Percentiles rank a stretch among this genome's conserved stretches.
Conservation (phyloP, 2,797 vertebrate species). For the Lepilemur ruficaudatus region DNA sequence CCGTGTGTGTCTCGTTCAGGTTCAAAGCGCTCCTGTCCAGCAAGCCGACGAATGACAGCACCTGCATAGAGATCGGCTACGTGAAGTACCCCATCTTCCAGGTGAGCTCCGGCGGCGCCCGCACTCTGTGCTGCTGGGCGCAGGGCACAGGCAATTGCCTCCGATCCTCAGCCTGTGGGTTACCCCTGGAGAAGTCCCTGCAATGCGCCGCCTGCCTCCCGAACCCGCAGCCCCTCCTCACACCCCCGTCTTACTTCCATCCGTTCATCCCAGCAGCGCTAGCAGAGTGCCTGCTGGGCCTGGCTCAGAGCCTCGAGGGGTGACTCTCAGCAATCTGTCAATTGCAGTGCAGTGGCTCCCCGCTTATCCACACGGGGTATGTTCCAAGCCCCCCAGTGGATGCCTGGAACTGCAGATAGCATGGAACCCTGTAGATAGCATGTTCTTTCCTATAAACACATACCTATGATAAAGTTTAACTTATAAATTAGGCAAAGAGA, state of each 20-base stretch:
- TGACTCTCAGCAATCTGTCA: not conserved
- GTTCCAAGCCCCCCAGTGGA: not conserved
- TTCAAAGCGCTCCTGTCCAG: conserved; percentile 98
- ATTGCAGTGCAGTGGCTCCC: not conserved
- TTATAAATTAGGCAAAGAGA: not conserved
- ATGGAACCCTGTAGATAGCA: not conserved
- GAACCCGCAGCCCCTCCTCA: fast-evolving
- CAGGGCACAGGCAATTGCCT: fast-evolving
- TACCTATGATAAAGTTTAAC: not conserved
- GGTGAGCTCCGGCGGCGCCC: conserved; percentile 84
- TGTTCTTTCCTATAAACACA: not conserved
- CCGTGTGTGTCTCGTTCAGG: conserved; percentile 83
- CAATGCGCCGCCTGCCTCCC: not conserved
- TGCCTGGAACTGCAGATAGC: not conserved
- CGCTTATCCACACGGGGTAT: not conserved
- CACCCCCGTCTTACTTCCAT: not conserved
- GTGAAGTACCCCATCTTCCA: conserved; percentile 99
- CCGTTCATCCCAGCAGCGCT: not conserved
- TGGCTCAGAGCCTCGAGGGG: not conserved
- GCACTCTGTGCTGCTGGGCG: fast-evolving
- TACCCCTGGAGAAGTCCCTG: not conserved
- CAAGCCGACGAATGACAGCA: conserved; percentile 95
- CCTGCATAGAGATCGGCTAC: conserved; percentile 98
- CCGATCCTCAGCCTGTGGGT: not conserved
- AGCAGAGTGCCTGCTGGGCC: not conserved